A percentile compares a stretch with the other conserved stretches of the same genome.
These are phyloP conservation scores for Callitettix versicolor DNA, from an alignment of 1,140 invertebrate species.

Conservation along the genomic window DNA sequence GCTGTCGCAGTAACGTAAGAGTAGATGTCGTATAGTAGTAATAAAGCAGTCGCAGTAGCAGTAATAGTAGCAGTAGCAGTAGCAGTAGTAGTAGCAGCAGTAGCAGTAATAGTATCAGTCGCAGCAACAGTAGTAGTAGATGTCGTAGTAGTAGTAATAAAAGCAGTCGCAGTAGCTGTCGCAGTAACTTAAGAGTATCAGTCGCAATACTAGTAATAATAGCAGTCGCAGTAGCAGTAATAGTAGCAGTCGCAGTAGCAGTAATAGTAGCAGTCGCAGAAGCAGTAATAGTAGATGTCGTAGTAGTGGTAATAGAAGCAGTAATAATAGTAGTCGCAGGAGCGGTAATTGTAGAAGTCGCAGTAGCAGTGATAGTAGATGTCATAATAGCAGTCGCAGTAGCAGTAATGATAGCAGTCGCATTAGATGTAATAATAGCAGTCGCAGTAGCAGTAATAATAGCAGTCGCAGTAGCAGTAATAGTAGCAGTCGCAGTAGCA, in stretches of 20 bases:
- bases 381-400: too few relatives aligned
- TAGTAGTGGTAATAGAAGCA: neutral
- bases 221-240: neutral
- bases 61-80: too few relatives aligned
- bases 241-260: neutral
- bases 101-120: neutral
- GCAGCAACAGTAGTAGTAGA: neutral
- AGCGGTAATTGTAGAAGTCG: too few relatives aligned
- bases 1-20: too few relatives aligned
- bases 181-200: neutral
- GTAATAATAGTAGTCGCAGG: too few relatives aligned
- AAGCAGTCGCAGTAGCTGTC: neutral
- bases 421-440: neutral
- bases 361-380: too few relatives aligned
- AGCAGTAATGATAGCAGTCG: neutral
- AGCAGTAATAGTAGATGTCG: neutral
- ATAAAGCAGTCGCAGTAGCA: too few relatives aligned
- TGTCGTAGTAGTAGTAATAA: neutral
- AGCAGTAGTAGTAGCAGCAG: neutral
- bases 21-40: too few relatives aligned
- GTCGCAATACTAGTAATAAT: neutral
- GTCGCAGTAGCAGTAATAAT: neutral
- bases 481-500: neutral
- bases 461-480: neutral
- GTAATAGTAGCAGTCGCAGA: neutral